Base-by-base conservation (phyloP, 2,113 vertebrate genomes). In the Gymnogyps californianus region DNA sequence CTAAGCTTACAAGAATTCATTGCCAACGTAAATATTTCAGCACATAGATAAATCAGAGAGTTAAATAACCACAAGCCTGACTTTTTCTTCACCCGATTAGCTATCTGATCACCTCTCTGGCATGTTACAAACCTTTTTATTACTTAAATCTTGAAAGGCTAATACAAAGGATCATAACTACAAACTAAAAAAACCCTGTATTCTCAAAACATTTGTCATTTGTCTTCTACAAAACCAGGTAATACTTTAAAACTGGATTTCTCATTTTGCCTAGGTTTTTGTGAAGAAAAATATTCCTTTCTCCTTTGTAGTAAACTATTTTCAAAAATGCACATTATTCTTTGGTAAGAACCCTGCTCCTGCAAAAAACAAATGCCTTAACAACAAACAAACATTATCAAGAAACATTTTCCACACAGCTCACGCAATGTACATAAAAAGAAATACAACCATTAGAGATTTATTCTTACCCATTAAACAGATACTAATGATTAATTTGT, bases 1-100 rank as follows among this genome's bases (percentile, higher is more conserved):
- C 78, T 90, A 54, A 79, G 62, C 85, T 91, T 89, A 82, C 61
- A 89, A 85, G 90, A 90, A 84, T 65, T 65, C 61, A 44, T 58
- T 97, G 96, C 95, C 96, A 98, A 96, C 31, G 49, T 32, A 97
- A 98, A 95, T 85, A 98, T 52, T 94, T 88, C 80, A 90, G 44
- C 42, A 61, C n/a, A 79, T 3, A 96, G 76, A 97, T 96, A 96
- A 96, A 98, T 71, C 8, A 91, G 51, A 95, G 26, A 94, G 95
- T 91, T 94, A 97, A 96, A 97, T 83, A 96, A 90, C 71, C 78
- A 82, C 34, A 90, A 79, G 44, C 74, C 46, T 65, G 49, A 58
- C 44, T 94, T 93, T 44, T 74, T 96, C 94, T 88, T 93, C 55
- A 88, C 86, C 58, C 61, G 80, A 93, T 97, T 83, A 96, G 77